Evolutionary conservation across 2,797 vertebrate genomes (phyloP), one percentile per base, ranked within the genome.

Genomic region (Mareca penelope): DNA sequence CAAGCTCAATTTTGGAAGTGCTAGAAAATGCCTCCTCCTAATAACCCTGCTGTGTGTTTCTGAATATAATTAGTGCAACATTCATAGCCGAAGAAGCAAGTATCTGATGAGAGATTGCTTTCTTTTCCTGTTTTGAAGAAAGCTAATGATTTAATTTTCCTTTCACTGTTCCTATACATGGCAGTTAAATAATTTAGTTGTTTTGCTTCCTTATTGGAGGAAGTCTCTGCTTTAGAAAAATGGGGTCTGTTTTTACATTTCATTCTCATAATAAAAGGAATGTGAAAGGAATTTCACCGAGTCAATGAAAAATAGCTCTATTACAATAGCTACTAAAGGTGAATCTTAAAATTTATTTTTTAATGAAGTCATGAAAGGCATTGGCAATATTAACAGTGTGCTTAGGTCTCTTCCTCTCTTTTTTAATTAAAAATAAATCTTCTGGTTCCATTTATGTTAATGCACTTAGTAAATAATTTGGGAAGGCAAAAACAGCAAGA

Each of bases 321-420:
- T 96, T 96, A 94, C 70, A 91, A 85, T 39, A 96, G 78, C 83
- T 92, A 83, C 84, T 93, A 82, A 90, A 94, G 87, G 92, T 90
- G 95, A 95, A 94, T 93, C 89, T 94, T 95, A 89, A 90, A 92
- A 93, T 94, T 92, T 90, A 81, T 93, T 96, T 94, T 95, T 94
- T 94, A 95, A 95, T 95, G 96, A 91, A 95, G 88, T 85, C 59
- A 26, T 92, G 95, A 85, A 90, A 94, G 63, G 86, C 55, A 65
- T 17, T 85, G 86, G 65, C 69, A 83, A 72, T 94, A 94, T 96
- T 90, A 95, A 89, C 79, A 67, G 65, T 29, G 35, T 88, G 48
- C 88, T 94, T 95, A 83, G 59, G 56, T 92, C 72, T 92, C 65
- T 83, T 79, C 70, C 70, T 65, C 33, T 68, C 23, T 80, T 83